A percentile compares a stretch with the other conserved stretches of the same genome.
These are phyloP conservation scores for Danaus melanippus DNA, from an alignment of 1,140 invertebrate species.

Conservation along the genomic window DNA sequence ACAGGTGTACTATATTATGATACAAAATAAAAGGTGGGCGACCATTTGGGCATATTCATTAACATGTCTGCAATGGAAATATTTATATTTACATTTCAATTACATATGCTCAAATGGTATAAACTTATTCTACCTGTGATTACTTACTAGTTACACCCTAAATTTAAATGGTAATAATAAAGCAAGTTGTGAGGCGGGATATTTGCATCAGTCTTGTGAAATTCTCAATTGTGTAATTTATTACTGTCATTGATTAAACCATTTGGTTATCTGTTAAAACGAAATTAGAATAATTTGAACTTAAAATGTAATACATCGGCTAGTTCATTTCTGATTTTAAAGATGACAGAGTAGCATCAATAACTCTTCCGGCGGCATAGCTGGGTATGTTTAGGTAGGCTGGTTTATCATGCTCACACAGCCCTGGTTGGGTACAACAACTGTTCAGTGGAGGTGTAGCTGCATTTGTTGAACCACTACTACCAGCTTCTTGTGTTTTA, in stretches of 20 bases:
- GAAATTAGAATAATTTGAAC: conserved; percentile 40
- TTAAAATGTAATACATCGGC: conserved; percentile 34
- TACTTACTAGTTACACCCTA: conserved; percentile 58
- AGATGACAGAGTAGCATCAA: conserved; percentile 65
- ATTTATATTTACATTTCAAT: conserved; percentile 11
- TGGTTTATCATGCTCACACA: conserved; percentile 71
- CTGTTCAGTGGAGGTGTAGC: conserved; percentile 34
- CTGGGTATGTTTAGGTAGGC: conserved; percentile 70
- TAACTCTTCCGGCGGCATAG: conserved; percentile 54
- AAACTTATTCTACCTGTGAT: conserved; percentile 44
- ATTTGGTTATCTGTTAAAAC: conserved; percentile 66
- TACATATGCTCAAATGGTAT: conserved; percentile 44
- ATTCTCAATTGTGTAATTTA: conserved; percentile 67
- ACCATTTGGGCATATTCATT: conserved; percentile 43
- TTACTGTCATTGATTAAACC: conserved; percentile 60
- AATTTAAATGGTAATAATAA: conserved; percentile 70
- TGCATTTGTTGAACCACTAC: conserved; percentile 29
- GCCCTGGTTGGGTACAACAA: conserved; percentile 63
- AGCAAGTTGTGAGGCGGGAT: conserved; percentile 72
- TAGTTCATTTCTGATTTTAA: conserved; percentile 70
- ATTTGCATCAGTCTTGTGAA: conserved; percentile 73
- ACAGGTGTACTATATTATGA: conserved; percentile 33
- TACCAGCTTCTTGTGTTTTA: conserved; percentile 39
- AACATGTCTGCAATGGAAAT: conserved; percentile 9
- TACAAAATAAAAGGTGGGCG: conserved; percentile 44